These are phyloP conservation scores for Oophaga sylvatica DNA, from an alignment of 2,797 vertebrate genomes.

Conservation along the genomic window DNA sequence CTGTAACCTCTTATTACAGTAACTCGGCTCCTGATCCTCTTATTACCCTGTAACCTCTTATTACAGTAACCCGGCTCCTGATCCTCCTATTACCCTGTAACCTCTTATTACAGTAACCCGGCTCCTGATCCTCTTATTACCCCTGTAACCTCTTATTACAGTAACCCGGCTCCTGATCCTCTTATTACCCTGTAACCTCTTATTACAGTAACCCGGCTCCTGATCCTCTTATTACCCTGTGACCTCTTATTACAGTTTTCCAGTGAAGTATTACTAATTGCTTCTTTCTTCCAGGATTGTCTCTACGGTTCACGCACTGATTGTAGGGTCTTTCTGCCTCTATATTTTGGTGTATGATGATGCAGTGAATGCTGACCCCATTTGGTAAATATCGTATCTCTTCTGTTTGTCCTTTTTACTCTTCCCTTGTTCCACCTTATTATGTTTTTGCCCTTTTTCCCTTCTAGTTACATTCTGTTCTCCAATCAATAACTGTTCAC, in stretches of 20 bases:
- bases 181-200: conserved; percentile 48
- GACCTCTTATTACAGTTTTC: conserved; percentile 28
- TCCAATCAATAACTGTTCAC: not conserved
- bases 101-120: conserved; percentile 41
- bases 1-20: conserved; percentile 36
- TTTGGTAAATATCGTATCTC: conserved; percentile 75
- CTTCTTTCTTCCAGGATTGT: conserved; percentile 70
- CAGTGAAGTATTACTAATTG: not conserved
- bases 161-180: conserved; percentile 27
- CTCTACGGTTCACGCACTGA: conserved; percentile 79
- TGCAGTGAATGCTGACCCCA: conserved; percentile 77
- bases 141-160: conserved; percentile 39
- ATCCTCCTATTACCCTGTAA: conserved; percentile 8
- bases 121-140: conserved; percentile 31
- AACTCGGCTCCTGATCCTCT: conserved; percentile 30
- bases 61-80: conserved; percentile 33
- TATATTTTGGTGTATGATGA: conserved; percentile 83
- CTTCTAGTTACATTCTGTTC: not conserved
- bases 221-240: conserved; percentile 26
- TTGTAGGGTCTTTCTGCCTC: conserved; percentile 82
- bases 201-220: conserved; percentile 40
- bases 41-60: conserved; percentile 44
- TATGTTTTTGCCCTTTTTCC: not conserved
- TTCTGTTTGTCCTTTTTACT: not conserved
- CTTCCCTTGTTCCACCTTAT: not conserved